Evolutionary conservation across 2,113 vertebrate species (phyloP).

Genomic region (Physeter macrocephalus): DNA sequence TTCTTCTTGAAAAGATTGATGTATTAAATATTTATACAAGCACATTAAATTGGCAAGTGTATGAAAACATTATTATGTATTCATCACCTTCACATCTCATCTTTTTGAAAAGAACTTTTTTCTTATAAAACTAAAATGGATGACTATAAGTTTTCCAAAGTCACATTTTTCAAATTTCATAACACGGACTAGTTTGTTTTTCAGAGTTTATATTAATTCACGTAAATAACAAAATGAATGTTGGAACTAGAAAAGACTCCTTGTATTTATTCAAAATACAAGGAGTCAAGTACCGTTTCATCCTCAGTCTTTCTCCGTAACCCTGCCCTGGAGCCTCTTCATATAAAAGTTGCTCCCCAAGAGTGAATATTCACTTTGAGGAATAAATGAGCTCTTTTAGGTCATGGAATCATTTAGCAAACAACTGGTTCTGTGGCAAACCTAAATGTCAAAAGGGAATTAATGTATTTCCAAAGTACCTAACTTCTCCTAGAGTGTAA

Average conservation of each 20-base stretch:
- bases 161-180: constrained; percentile 56
- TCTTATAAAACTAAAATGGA: constrained; percentile 63
- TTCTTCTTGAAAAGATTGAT: constrained; percentile 75
- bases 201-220: constrained; percentile 57
- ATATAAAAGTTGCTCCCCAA: neutral
- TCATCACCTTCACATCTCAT: constrained; percentile 73
- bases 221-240: constrained; percentile 55
- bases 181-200: constrained; percentile 45
- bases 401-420: constrained; percentile 18
- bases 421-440: constrained; percentile 24
- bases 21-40: constrained; percentile 83
- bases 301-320: neutral
- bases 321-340: neutral
- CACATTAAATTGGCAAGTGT: constrained; percentile 78
- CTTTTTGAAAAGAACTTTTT: constrained; percentile 64
- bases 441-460: constrained; percentile 4
- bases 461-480: constrained; percentile 9
- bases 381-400: constrained; percentile 19
- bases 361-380: neutral
- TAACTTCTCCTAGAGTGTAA: neutral
- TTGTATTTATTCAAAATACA: constrained; percentile 52
- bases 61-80: constrained; percentile 78
- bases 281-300: constrained; percentile 18
- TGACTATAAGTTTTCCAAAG: constrained; percentile 55
- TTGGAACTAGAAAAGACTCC: constrained; percentile 46